Evolutionary conservation across 1,140 invertebrate species (phyloP).

Genomic region (Ooceraea biroi): DNA sequence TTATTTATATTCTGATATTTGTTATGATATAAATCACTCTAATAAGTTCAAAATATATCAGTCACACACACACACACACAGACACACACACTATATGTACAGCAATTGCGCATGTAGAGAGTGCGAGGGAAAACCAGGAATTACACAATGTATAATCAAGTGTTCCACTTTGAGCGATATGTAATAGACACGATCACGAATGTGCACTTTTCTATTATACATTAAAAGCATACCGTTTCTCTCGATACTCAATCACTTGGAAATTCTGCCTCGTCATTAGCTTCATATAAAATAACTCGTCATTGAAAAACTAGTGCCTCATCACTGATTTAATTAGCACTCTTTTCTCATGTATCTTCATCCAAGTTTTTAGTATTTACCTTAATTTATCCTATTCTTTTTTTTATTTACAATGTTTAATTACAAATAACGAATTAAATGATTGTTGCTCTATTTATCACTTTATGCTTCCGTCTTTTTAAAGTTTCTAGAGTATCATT

Average conservation of each 20-base stretch:
- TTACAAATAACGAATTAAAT: not conserved
- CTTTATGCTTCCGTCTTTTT: not conserved
- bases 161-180: slow-evolving; percentile 1
- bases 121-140: not conserved
- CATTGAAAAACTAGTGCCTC: not conserved
- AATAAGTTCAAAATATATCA: not conserved
- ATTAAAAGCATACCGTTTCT: slow-evolving; percentile 34
- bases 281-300: not conserved
- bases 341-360: not conserved
- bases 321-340: not conserved
- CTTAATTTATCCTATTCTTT: not conserved
- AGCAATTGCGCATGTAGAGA: not conserved
- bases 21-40: not conserved
- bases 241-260: not conserved
- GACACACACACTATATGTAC: not conserved
- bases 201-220: slow-evolving; percentile 1
- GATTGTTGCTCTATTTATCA: not conserved
- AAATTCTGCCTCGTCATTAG: not conserved
- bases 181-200: slow-evolving; percentile 8
- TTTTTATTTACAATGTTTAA: slow-evolving; percentile 9
- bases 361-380: not conserved
- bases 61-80: too few species aligned
- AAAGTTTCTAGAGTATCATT: not conserved
- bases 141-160: not conserved
- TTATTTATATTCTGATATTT: not conserved